Base-by-base conservation (phyloP, 1,140 invertebrate genomes). In the Bacillus rossius region DNA sequence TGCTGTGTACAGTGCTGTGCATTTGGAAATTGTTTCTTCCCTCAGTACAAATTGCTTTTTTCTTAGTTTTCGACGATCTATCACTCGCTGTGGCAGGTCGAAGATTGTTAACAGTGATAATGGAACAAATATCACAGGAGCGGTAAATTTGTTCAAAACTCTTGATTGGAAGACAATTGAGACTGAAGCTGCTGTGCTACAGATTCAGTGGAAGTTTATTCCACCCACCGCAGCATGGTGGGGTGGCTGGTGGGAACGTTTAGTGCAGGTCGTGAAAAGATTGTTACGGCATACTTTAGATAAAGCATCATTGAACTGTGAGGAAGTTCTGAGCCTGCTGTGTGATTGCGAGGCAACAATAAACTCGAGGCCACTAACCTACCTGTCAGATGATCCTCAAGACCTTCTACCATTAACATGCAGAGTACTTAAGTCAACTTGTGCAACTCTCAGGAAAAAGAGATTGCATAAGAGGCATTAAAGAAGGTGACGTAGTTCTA, bases 141-240 rank as follows among this genome's bases (percentile, higher is more conserved):
- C 63, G 17, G 50, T 59, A 42, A 73, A 71, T 55, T 37, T 54
- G 37, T 66, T 72, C 7, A 51, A 48, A 41, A 57, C 55, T 37
- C 19, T 73, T 14, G 63, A 75, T 59, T 73, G 69, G 67, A 45
- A 61, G 14, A 19, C 43, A 29, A 61, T 69, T 8, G 17, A 19
- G 7, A 61, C 57, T 42, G 57, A 63, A 16, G 65, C 57, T 41
- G 16, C 58, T 3, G 61, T 49, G 1, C 29, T 60, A 54, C 41
- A 62, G 41, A 76, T 75, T 23, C 42, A 65, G 10, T 75, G 72
- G 70, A 63, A 66, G 16, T 75, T 77, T 61, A 75, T 72, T 62
- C 72, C 73, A 1, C 70, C 75, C 10, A 58, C 64, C 7, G 67
- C 73, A 13, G 47, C 73, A 2, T 74, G 71, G 71, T 73, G 71